Percentiles rank a stretch among this genome's conserved stretches.
Evolutionary conservation across 1,140 invertebrate genomes (phyloP).

Genomic region (Drosophila watanabei): DNA sequence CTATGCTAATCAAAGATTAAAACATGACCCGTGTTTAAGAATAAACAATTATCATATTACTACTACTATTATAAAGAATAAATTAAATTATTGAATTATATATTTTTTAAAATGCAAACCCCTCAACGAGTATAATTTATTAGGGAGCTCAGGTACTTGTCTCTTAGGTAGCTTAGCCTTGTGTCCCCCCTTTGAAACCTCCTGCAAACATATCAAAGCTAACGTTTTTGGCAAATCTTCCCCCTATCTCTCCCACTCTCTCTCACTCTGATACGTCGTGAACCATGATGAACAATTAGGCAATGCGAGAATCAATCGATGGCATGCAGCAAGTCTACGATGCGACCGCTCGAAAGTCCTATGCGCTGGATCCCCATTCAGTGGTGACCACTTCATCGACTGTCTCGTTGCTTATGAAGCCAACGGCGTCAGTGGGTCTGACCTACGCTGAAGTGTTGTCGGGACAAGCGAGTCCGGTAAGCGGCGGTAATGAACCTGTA

Average conservation of each 20-base stretch:
- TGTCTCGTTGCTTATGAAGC: constrained; percentile 83
- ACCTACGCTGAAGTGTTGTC: constrained; percentile 86
- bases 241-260: constrained; percentile 75
- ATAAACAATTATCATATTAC: constrained; percentile 44
- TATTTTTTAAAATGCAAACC: constrained; percentile 63
- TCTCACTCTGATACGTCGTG: constrained; percentile 51
- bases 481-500: constrained; percentile 70
- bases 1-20: constrained; percentile 33
- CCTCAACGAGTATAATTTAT: constrained; percentile 29
- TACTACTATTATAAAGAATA: constrained; percentile 42
- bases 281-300: constrained; percentile 87
- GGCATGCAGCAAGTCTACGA: constrained; percentile 89
- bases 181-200: constrained; percentile 52
- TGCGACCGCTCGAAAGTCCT: constrained; percentile 89
- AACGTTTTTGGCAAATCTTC: constrained; percentile 85
- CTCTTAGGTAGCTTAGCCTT: constrained; percentile 34
- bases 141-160: constrained; percentile 26
- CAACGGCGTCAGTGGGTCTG: constrained; percentile 85
- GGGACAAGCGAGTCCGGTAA: constrained; percentile 84
- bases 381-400: constrained; percentile 85
- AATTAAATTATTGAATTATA: constrained; percentile 73
- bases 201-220: constrained; percentile 75
- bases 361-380: constrained; percentile 91
- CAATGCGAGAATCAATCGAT: constrained; percentile 89
- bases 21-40: constrained; percentile 77